Percentiles rank a stretch among this genome's conserved stretches.
Conservation (phyloP, 2,888 invertebrate genomes). For the Scaptomyza caliginosa region DNA sequence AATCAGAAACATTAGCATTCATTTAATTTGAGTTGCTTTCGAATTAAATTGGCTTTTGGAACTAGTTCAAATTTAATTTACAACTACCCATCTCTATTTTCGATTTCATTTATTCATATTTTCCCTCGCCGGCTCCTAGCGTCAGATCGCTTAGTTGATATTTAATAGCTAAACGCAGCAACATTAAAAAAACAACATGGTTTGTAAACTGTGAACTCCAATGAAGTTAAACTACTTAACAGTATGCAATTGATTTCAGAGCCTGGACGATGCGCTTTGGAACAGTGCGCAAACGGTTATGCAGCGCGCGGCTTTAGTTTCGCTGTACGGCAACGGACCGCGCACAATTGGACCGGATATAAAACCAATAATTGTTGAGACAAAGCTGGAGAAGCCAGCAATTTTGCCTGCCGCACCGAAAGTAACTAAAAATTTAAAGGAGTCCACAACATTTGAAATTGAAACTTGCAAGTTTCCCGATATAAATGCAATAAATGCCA, state of each 20-base stretch:
- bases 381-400: not conserved
- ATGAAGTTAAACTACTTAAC: not conserved
- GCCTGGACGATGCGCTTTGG: conserved; percentile 45
- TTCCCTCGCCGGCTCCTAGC: not conserved
- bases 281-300: conserved; percentile 48
- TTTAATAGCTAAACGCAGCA: not conserved
- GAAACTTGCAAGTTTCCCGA: conserved; percentile 49
- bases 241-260: conserved; percentile 32
- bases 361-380: conserved; percentile 10
- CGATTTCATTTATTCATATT: not conserved
- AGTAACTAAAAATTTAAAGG: not conserved
- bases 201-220: not conserved
- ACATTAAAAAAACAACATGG: conserved; percentile 25
- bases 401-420: not conserved
- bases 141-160: not conserved
- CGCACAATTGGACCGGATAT: conserved; percentile 77
- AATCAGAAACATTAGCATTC: not conserved
- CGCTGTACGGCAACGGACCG: conserved; percentile 52
- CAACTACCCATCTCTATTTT: not conserved
- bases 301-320: conserved; percentile 56
- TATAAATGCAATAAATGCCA: conserved; percentile 60
- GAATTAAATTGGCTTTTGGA: not conserved
- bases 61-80: conserved; percentile 4
- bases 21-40: not conserved
- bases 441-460: conserved; percentile 20